These are phyloP conservation scores for Porites lutea DNA, from an alignment of 64 coral and sea anemone genomes.

Conservation along the genomic window DNA sequence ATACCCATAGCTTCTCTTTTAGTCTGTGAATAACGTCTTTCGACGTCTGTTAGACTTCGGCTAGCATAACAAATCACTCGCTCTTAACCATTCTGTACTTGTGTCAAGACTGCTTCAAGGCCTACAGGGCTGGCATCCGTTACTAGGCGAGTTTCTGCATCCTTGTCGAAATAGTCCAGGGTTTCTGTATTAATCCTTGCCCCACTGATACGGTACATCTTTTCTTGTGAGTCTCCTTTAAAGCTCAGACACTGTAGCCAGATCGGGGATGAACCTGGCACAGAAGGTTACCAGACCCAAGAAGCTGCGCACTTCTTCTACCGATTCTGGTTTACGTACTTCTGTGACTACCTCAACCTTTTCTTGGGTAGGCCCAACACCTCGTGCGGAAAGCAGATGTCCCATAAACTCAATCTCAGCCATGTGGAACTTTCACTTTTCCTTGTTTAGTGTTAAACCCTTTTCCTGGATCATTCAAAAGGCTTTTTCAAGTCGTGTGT, in stretches of 20 bases:
- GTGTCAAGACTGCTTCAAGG: slow-evolving; percentile 8
- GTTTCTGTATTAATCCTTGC: not conserved
- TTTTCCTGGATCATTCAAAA: too few species aligned
- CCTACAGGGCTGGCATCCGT: slow-evolving; percentile 57
- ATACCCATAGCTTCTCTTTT: not conserved
- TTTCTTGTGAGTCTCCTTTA: slow-evolving; percentile 9
- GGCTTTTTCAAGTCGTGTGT: slow-evolving; percentile 5
- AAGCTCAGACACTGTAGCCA: slow-evolving; percentile 17
- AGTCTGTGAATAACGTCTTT: not conserved
- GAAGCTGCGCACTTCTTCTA: slow-evolving; percentile 18
- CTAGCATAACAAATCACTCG: not conserved
- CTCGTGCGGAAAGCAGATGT: too few species aligned
- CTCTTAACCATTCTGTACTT: not conserved
- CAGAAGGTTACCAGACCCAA: slow-evolving; percentile 24
- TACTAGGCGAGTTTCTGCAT: slow-evolving; percentile 8
- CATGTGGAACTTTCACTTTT: too few species aligned
- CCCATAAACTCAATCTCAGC: too few species aligned
- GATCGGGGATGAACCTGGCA: slow-evolving; percentile 19
- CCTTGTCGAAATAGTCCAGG: slow-evolving; percentile 18
- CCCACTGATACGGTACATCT: slow-evolving; percentile 5
- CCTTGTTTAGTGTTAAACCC: too few species aligned
- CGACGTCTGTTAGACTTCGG: not conserved
- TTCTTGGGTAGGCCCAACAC: slow-evolving; percentile 22
- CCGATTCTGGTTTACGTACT: not conserved
- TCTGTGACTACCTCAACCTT: slow-evolving; percentile 41